A percentile compares a stretch with the other conserved stretches of the same genome.
phyloP scores from a whole-genome alignment of 2,888 invertebrate genomes.

The Stenurella melanura region DNA sequence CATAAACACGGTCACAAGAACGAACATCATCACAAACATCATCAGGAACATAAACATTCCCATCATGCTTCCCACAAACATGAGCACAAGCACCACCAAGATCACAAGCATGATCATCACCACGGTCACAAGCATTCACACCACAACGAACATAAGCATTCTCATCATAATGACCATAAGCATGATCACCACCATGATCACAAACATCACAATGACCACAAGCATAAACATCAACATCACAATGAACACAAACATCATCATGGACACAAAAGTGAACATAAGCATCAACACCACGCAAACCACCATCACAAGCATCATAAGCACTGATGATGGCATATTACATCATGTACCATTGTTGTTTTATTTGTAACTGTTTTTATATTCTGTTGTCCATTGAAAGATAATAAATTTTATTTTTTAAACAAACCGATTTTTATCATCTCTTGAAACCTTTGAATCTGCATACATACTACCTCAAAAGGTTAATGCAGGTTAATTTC shows the following conservation, averaged over 20 bases:
- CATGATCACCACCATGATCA: constrained; percentile 57
- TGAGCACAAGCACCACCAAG: constrained; percentile 56
- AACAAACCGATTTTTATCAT: not conserved
- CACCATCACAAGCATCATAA: constrained; percentile 40
- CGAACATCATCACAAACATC: constrained; percentile 58
- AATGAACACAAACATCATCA: constrained; percentile 54
- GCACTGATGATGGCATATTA: constrained; percentile 10
- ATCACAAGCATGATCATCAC: constrained; percentile 56
- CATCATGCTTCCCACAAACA: constrained; percentile 60
- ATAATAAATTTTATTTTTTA: constrained; percentile 28
- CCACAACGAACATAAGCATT: constrained; percentile 54
- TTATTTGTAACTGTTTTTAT: constrained; percentile 8
- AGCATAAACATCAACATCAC: constrained; percentile 59
- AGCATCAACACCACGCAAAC: constrained; percentile 37
- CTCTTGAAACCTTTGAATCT: not conserved
- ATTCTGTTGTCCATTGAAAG: constrained; percentile 11
- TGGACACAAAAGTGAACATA: constrained; percentile 46
- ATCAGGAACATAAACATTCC: constrained; percentile 61
- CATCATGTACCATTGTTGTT: not conserved
- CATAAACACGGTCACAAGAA: constrained; percentile 58
- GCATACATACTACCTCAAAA: too few relatives aligned
- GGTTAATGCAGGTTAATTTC: too few relatives aligned
- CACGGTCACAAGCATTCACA: constrained; percentile 56
- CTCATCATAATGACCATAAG: constrained; percentile 52
- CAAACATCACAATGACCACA: constrained; percentile 57